Evolutionary conservation across 2,888 invertebrate genomes (phyloP).

Genomic region (Stenoptilia bipunctidactyla): DNA sequence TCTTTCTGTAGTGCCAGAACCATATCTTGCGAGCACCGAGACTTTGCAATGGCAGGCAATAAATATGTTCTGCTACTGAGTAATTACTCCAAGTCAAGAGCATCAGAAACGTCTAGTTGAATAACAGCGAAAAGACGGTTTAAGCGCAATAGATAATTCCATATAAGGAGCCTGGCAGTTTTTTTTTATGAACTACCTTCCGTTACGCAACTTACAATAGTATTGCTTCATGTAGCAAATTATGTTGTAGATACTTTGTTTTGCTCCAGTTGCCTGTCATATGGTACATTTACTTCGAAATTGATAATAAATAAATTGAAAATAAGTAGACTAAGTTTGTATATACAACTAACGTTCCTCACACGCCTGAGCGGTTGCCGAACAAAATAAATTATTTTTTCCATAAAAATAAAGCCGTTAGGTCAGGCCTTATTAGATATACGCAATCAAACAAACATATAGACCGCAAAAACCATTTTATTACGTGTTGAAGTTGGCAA

Average conservation of each 20-base stretch:
- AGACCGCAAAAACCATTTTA: background rate
- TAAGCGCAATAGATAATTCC: conserved; percentile 4
- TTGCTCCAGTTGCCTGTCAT: too few species aligned
- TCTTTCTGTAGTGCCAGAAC: conserved; percentile 18
- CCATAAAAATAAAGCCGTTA: background rate
- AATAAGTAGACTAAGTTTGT: too few species aligned
- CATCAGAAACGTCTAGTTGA: background rate
- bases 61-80: conserved; percentile 21
- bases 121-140: background rate
- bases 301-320: too few species aligned
- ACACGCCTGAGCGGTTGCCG: too few species aligned
- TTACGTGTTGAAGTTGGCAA: background rate
- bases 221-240: too few species aligned
- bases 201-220: too few species aligned
- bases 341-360: too few species aligned
- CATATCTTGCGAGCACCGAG: conserved; percentile 3
- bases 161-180: background rate
- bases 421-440: background rate
- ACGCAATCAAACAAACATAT: background rate
- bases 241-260: too few species aligned
- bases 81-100: conserved; percentile 17
- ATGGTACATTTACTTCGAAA: too few species aligned
- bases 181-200: background rate
- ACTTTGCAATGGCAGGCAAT: conserved; percentile 13
- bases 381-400: too few species aligned